Base-by-base conservation (phyloP, 37 sponge, comb jelly and placozoan genomes). In the Agelas oroides region DNA sequence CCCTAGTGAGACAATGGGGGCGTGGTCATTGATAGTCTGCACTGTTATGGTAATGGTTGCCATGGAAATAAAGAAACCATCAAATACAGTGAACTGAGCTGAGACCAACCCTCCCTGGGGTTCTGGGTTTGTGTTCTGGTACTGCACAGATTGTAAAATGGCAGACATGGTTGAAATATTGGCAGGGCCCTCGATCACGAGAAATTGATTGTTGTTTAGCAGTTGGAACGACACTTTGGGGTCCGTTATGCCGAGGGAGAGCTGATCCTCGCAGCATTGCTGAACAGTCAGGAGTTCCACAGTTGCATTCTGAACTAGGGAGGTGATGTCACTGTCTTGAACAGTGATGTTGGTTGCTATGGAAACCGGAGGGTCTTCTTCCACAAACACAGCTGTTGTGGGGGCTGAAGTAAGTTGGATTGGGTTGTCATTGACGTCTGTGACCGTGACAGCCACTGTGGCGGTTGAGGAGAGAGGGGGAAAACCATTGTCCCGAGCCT, bases 361-460 rank as follows among this genome's bases (percentile, higher is more conserved):
- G 27, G 65, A 23, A 33, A 89, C 79, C 18, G 81, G 63, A 16
- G 67, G 63, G 24, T 61, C 82, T 76, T 82, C 82, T 35, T 93
- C 94, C 8, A 36, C 33, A 59, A 86, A 93, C 8, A 8, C 8
- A 8, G 46, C 46, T 46, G 46, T 46, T 0, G 28, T 19, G n/a
- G 81, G 61, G 18, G 19, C 15, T 5, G 71, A 13, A 19, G 82
- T 34, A 5, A 93, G 20, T 2, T 37, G 14, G 54, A 75, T 33
- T 3, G 86, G 67, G 36, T 94, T 87, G 73, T 94, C 95, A 65
- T 94, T 94, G 12, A 68, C 61, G 57, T 91, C 83, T 5, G 52
- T 58, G 2, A 87, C 93, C 36, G 20, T 65, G 15, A 92, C 65
- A 6, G 12, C 3, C 16, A 79, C 71, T 25, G 20, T 34, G 15